Base-by-base conservation (phyloP, 2,888 invertebrate species). In the Dynastes maya region DNA sequence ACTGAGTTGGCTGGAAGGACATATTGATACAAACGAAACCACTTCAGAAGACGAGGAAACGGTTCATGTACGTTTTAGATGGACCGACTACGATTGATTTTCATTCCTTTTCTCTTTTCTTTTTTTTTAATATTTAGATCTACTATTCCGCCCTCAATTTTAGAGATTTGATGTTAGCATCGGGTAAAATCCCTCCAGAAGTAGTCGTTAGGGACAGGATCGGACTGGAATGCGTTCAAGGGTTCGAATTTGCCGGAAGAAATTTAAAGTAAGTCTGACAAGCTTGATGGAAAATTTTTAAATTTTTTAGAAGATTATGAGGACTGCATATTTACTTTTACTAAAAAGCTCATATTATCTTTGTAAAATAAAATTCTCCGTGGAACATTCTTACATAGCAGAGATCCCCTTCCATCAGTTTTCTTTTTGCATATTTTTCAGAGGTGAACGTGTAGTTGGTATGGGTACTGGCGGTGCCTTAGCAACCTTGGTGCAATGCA, bases 81-180 rank as follows among this genome's bases (percentile, higher is more conserved):
- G 6, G 61, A 65, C n/a, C 3, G 8, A 16, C 8, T 16, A 8
- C 5, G 32, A 27, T 55, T 55, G 29, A 49, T 32, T 1, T 75
- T 55, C 45, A 49, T 55, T 53, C 2, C 27, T 13, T 13, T 13
- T 11, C 27, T 22, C 11, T 13, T 49, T 49, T 1, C 55, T 3
- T 58, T 13, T 1, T 55, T 37, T 51, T 40, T 82, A 89, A 95
- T 74, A 96, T 91, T 0, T 86, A 92, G 87, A 91, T 95, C 0
- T 91, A 94, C 84, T 97, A 95, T 86, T 89, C 96, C 0, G 92
- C 97, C 0, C 87, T 98, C 11, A 99, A 98, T 89, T 98, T 98
- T 92, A 93, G 97, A 85, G 98, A 98, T 87, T 91, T 98, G 0
- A 98, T 98, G 98, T 90, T 96, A 0, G 96, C 98, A 0, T 96